A percentile compares a stretch with the other conserved stretches of the same genome.
Conservation (phyloP, 2,113 vertebrate genomes). For the Hirundichthys speculiger region DNA sequence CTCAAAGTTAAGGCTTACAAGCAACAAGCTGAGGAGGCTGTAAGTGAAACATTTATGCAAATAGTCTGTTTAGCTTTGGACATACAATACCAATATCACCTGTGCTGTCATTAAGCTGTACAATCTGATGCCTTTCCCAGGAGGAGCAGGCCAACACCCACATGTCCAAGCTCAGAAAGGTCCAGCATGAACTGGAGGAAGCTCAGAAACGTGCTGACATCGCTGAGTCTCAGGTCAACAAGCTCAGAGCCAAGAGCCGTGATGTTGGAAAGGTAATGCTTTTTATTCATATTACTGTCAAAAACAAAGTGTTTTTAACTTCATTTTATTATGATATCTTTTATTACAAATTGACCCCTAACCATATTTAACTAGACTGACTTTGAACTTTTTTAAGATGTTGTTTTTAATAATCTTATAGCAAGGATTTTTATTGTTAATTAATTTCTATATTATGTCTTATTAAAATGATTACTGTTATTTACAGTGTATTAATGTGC, state of each 20-base stretch:
- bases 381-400: too few relatives aligned
- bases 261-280: conserved; percentile 71
- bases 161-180: conserved; percentile 64
- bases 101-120: background rate
- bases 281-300: too few relatives aligned
- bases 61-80: background rate
- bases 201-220: conserved; percentile 70
- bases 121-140: conserved; percentile 17
- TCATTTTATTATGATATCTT: too few relatives aligned
- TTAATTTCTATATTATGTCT: too few relatives aligned
- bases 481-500: background rate
- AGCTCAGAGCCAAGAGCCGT: conserved; percentile 67
- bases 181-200: conserved; percentile 68
- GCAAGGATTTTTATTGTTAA: too few relatives aligned
- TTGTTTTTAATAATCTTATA: too few relatives aligned
- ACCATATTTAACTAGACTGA: too few relatives aligned
- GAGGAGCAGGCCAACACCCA: conserved; percentile 71
- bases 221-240: conserved; percentile 68
- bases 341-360: too few relatives aligned
- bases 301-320: too few relatives aligned
- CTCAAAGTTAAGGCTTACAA: conserved; percentile 71
- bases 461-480: background rate
- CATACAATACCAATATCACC: background rate
- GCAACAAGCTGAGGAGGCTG: conserved; percentile 68
- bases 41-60: conserved; percentile 33